Evolutionary conservation across 1,140 invertebrate genomes (phyloP), one percentile per base, ranked within the genome.

Genomic region (Drosophila micromelanica): DNA sequence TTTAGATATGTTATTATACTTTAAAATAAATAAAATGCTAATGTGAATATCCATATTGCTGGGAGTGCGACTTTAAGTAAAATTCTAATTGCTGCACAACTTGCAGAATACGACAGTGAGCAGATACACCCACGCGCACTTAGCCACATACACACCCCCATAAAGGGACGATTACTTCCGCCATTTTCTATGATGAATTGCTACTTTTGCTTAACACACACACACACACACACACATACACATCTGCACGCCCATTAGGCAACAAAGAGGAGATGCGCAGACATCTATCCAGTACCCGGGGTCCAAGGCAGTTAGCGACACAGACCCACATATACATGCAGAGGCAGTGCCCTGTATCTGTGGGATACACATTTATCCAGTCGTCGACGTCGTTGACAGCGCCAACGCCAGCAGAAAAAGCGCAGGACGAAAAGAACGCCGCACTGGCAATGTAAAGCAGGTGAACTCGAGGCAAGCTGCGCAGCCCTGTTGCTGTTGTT

Each of bases 141-240:
- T 30, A 56, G 55, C 27, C 48, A 45, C 59, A 64, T 60, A 37
- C 60, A 38, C 57, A 72, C 73, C 52, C 74, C 70, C 81, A 75
- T 65, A 89, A 82, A 76, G 62, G 64, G 64, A 70, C 76, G 82
- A 80, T 87, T 78, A 87, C 84, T 86, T 86, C 82, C 90, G 90
- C 90, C 90, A 91, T 91, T 91, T 91, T 91, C 90, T 91, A 90
- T 91, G 90, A 91, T 91, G 90, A 91, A 91, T 91, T 91, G 90
- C 86, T 89, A 84, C 82, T 91, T 90, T 90, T 79, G 73, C 76
- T 87, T 73, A 85, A 65, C 73, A 70, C 60, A 65, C 71, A 59
- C n/a, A 27, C 49, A 52, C 38, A 45, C 17, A 43, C 6, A 63
- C 45, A 54, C 49, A 65, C 38, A 46, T 9, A 8, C 49, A 64